Base-by-base conservation (phyloP, 30 jellyfish, hydroid and myxozoan genomes). In the Cassiopea andromeda region DNA sequence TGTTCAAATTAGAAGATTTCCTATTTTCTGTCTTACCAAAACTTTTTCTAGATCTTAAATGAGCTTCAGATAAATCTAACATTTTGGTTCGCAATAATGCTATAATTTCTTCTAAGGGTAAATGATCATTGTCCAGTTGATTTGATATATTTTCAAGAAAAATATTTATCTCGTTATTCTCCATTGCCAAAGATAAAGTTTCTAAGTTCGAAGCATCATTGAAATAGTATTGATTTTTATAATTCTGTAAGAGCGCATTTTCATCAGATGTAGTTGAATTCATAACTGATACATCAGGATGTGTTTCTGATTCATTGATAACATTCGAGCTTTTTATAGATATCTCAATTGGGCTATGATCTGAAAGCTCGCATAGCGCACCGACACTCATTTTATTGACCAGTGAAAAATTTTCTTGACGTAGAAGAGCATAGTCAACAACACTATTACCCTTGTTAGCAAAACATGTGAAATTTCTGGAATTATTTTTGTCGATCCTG, bases 271-370 rank as follows among this genome's bases (percentile, higher is more conserved):
- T 75, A 38, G 17, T 13, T 75, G 14, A 44, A 75, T 75, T 75
- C 68, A 75, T 6, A 16, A 2, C 66, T 3, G 83, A 13, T 18
- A 38, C 66, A 38, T 75, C 83, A 75, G 83, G 68, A 4, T 75
- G 83, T 16, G 83, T 75, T 75, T 75, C 83, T 1, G n/a, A 2
- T 43, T 43, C 47, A 7, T 75, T 75, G 3, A 75, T 14, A 45
- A 7, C 38, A 46, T 38, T 38, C 1, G 18, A 75, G 69, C 69
- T 38, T 75, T 75, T 75, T 44, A 75, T 38, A 75, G 83, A 75
- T 27, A 75, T 75, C 19, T 75, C 69, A 75, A 75, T 75, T 75
- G 83, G 83, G 38, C 83, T 75, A 75, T 75, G 66, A 75, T 75
- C 81, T 38, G 81, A 72, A 38, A 72, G 81, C 58, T 72, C 81